These are phyloP conservation scores for Panopea generosa DNA, from an alignment of 2,888 invertebrate species.

Conservation along the genomic window DNA sequence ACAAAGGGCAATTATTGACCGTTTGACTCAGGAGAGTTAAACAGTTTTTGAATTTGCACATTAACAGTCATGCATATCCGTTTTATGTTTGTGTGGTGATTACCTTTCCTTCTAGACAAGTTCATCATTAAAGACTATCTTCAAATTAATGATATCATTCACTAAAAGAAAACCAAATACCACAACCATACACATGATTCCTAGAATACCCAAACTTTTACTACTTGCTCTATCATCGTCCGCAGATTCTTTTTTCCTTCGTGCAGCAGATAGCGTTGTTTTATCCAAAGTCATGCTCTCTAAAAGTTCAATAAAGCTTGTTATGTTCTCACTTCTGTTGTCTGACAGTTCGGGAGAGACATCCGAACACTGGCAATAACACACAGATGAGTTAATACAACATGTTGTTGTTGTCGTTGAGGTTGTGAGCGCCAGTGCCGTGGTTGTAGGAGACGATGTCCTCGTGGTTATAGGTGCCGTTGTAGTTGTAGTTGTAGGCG, in stretches of 20 bases:
- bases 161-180: no score
- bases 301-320: no score
- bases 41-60: no score
- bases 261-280: background rate
- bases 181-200: no score
- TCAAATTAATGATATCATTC: no score
- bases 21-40: no score
- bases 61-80: no score
- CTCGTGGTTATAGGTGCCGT: background rate
- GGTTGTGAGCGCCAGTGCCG: background rate
- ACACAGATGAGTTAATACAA: background rate
- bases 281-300: background rate
- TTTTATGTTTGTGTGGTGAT: no score
- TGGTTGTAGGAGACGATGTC: constrained; percentile 3
- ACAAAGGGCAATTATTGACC: no score
- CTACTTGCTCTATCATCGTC: background rate
- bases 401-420: background rate
- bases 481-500: constrained; percentile 4
- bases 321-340: background rate
- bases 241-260: background rate
- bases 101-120: no score
- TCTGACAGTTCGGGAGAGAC: background rate
- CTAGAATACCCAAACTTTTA: background rate
- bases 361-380: background rate
- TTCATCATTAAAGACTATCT: no score